Evolutionary conservation across 2,113 vertebrate genomes (phyloP), one percentile per base, ranked within the genome.

Genomic region (Noctilio leporinus): DNA sequence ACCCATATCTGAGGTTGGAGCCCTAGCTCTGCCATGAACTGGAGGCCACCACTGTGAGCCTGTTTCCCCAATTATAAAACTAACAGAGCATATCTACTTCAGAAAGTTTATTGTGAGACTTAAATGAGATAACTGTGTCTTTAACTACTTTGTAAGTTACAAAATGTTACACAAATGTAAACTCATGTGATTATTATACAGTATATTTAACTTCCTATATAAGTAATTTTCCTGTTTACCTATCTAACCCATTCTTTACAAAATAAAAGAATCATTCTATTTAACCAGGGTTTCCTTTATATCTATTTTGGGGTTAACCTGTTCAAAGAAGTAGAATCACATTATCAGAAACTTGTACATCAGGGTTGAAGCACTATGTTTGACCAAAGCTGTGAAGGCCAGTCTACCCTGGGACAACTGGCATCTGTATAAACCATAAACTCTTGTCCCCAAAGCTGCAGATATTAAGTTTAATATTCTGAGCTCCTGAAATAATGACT

Each of bases 191-290:
- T n/a, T n/a, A 43, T 91, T 76, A 75, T 33, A n/a, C 47, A 49
- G n/a, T 38, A 49, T 67, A 67, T 62, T 75, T 89, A 75, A 64
- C 40, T 86, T 94, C 69, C 51, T 65, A 43, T 40, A 3, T n/a
- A n/a, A n/a, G n/a, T 75, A 78, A 69, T 86, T 93, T 91, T 86
- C 86, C 49, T 62, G 26, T 28, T 72, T 51, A 77, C 5, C 47
- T 62, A 69, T 45, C 59, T 76, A 90, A 59, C 0, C 5, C 51
- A 91, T 84, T 87, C 85, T 57, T 94, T 88, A 81, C 12, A 17
- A 72, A 95, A 67, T 86, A 65, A 75, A 83, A 82, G 19, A 94
- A 86, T 62, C 65, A 83, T 87, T 95, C 16, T 92, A 73, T 35
- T 86, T 86, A 91, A 57, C 35, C 45, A 86, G 43, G 10, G 19